Conservation (phyloP, 2,888 invertebrate genomes). For the Hermaeophaga mercurialis region DNA sequence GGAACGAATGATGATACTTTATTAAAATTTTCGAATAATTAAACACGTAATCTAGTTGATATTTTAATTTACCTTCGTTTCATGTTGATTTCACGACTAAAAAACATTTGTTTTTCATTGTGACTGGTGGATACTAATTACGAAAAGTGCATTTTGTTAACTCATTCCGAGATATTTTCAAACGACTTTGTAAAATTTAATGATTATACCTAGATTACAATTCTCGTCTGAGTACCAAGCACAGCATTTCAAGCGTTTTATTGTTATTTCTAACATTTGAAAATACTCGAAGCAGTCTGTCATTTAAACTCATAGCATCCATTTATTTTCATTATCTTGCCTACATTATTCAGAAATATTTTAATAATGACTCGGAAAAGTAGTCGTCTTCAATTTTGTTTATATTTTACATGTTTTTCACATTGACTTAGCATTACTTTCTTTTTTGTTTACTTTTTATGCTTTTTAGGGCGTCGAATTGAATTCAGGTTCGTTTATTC, state of each 20-base stretch:
- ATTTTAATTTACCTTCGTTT: background rate
- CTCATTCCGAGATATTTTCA: background rate
- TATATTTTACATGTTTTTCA: too few relatives aligned
- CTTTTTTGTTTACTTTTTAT: too few relatives aligned
- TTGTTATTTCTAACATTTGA: slow-evolving; percentile 6
- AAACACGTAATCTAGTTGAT: background rate
- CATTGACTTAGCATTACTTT: too few relatives aligned
- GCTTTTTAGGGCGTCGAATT: too few relatives aligned
- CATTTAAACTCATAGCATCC: background rate
- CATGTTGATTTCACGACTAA: background rate
- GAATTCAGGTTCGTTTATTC: too few relatives aligned
- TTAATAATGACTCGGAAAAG: too few relatives aligned
- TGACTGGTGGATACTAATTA: background rate
- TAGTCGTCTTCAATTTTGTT: too few relatives aligned
- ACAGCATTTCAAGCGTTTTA: slow-evolving; percentile 2
- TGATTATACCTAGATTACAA: slow-evolving; percentile 3
- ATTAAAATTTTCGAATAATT: too few relatives aligned
- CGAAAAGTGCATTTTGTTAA: slow-evolving; percentile 6
- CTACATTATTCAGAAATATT: background rate
- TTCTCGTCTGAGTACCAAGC: slow-evolving; percentile 1
- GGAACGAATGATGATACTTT: too few relatives aligned
- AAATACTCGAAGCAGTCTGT: slow-evolving; percentile 1
- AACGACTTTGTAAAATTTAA: slow-evolving; percentile 5
- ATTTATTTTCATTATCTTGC: background rate
- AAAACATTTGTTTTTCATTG: background rate